Evolutionary conservation across 2,888 invertebrate species (phyloP).

Genomic region (Sisyra nigra): DNA sequence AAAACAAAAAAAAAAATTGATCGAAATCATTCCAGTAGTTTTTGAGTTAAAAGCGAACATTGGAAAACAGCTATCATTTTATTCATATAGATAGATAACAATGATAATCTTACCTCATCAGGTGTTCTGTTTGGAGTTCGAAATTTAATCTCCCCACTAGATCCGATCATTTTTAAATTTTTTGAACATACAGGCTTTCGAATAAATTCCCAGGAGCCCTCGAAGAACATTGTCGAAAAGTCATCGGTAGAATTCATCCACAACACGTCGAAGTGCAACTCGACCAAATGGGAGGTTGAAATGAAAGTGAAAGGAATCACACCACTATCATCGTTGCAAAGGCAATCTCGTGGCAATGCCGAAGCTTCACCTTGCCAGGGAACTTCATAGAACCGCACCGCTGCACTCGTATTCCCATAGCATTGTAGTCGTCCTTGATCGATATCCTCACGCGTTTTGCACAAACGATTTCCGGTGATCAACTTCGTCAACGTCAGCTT

Average conservation of each 20-base stretch:
- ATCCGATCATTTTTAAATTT: constrained; percentile 51
- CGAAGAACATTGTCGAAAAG: constrained; percentile 69
- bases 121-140: constrained; percentile 31
- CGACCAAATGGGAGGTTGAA: constrained; percentile 59
- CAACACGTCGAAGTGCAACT: constrained; percentile 64
- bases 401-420: constrained; percentile 50
- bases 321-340: constrained; percentile 43
- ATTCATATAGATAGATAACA: too few species aligned
- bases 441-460: constrained; percentile 40
- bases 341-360: constrained; percentile 59
- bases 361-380: constrained; percentile 46
- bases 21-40: too few species aligned
- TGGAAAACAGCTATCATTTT: too few species aligned
- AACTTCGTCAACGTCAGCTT: constrained; percentile 59
- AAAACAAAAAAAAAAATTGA: too few species aligned
- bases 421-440: constrained; percentile 56
- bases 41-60: too few species aligned
- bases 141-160: constrained; percentile 61
- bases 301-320: constrained; percentile 56
- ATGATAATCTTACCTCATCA: constrained; percentile 39
- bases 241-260: constrained; percentile 77
- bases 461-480: constrained; percentile 32
- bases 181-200: constrained; percentile 51
- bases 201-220: constrained; percentile 69
- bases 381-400: constrained; percentile 56